Conservation (phyloP, 1,140 invertebrate species). For the Trichonephila clavipes region DNA sequence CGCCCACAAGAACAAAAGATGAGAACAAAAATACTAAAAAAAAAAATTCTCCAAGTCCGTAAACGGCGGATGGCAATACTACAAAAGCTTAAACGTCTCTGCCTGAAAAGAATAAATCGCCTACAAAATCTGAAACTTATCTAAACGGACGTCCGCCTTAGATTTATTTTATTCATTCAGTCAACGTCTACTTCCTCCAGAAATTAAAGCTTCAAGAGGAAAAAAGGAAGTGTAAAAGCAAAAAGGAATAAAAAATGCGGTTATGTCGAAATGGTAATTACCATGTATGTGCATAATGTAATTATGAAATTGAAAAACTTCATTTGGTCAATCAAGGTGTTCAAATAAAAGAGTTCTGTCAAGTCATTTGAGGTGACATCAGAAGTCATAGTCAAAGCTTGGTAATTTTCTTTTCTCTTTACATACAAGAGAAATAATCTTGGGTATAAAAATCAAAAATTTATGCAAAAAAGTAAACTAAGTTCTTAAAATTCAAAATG, state of each 20-base stretch:
- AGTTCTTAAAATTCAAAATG: no score
- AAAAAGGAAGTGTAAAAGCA: background rate
- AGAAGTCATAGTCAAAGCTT: no score
- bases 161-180: slow-evolving; percentile 17
- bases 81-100: slow-evolving; percentile 36
- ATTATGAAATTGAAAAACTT: background rate
- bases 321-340: background rate
- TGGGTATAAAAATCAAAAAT: no score
- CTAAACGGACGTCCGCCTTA: slow-evolving; percentile 60
- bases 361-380: background rate
- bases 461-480: no score
- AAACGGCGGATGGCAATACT: background rate
- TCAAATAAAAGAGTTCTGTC: background rate
- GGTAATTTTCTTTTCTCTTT: no score
- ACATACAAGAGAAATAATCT: no score
- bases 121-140: slow-evolving; percentile 55
- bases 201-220: background rate
- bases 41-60: background rate
- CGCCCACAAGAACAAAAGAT: slow-evolving; percentile 43
- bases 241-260: background rate
- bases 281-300: background rate
- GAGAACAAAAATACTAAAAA: slow-evolving; percentile 24
- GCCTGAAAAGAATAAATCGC: background rate
- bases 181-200: background rate
- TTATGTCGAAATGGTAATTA: background rate